These are phyloP conservation scores for Amphipyra berbera DNA, from an alignment of 2,888 invertebrate genomes.

Conservation along the genomic window DNA sequence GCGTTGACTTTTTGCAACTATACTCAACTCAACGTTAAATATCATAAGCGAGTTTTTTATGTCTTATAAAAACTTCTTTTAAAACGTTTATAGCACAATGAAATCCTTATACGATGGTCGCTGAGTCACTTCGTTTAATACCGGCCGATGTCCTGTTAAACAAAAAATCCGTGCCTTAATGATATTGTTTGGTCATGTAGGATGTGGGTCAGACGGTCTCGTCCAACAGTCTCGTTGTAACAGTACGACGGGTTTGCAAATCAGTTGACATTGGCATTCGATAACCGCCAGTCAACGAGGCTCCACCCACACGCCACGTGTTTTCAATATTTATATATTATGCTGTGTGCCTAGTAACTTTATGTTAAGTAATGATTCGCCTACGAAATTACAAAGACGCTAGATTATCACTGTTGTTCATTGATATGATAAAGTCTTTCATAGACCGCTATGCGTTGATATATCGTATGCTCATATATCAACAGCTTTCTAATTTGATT, in stretches of 20 bases:
- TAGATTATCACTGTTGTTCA: too few relatives aligned
- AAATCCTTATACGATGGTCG: slow-evolving; percentile 38
- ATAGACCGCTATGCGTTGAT: slow-evolving; percentile 12
- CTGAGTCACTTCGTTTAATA: slow-evolving; percentile 32
- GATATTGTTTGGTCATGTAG: slow-evolving; percentile 58
- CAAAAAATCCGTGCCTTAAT: slow-evolving; percentile 62
- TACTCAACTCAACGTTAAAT: neutral
- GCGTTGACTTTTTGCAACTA: slow-evolving; percentile 36
- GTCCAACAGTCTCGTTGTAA: slow-evolving; percentile 62
- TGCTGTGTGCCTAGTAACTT: slow-evolving; percentile 8
- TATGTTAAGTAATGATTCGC: slow-evolving; percentile 1
- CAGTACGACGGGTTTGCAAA: slow-evolving; percentile 85
- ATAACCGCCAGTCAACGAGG: slow-evolving; percentile 55
- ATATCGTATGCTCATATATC: slow-evolving; percentile 28
- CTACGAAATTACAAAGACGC: slow-evolving; percentile 1
- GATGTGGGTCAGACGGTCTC: slow-evolving; percentile 78
- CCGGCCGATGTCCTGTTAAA: slow-evolving; percentile 39
- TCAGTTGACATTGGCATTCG: slow-evolving; percentile 86
- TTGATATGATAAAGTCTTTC: too few relatives aligned
- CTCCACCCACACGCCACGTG: slow-evolving; percentile 53
- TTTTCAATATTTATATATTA: slow-evolving; percentile 49
- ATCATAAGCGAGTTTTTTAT: slow-evolving; percentile 15
- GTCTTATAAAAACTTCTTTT: slow-evolving; percentile 17
- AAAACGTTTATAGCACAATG: slow-evolving; percentile 10
- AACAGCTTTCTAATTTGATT: slow-evolving; percentile 50